These are phyloP conservation scores for Parasteatoda lunata DNA, from an alignment of 2,888 invertebrate genomes.

Conservation along the genomic window DNA sequence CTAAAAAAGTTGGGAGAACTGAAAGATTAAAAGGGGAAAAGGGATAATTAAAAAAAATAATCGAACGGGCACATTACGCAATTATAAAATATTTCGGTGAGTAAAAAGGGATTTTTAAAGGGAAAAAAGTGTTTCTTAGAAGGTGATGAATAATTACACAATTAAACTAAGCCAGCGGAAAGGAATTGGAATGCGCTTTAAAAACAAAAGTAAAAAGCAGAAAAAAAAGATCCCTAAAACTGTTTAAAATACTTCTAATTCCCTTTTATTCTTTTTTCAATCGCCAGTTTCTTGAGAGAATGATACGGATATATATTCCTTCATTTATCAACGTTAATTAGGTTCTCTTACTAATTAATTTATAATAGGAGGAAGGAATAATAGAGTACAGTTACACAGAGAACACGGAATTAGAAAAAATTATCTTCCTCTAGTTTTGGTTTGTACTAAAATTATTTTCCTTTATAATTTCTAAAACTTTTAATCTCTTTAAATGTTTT, in stretches of 20 bases:
- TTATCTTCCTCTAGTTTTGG: conserved; percentile 17
- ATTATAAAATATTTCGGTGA: conserved; percentile 54
- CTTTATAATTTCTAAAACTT: conserved; percentile 11
- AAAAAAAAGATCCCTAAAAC: conserved; percentile 16
- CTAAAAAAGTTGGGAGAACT: background rate
- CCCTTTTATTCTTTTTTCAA: conserved; percentile 17
- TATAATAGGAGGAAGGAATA: conserved; percentile 61
- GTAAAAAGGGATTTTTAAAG: conserved; percentile 29
- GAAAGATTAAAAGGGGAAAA: background rate
- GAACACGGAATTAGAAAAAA: conserved; percentile 21
- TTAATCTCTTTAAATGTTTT: conserved; percentile 32
- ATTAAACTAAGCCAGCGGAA: conserved; percentile 35
- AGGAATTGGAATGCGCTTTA: conserved; percentile 36
- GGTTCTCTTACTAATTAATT: conserved; percentile 56
- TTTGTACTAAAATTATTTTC: conserved; percentile 39
- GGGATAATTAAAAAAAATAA: conserved; percentile 6
- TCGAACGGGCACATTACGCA: conserved; percentile 24
- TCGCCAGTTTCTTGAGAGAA: conserved; percentile 24
- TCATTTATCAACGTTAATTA: conserved; percentile 62
- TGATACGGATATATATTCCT: conserved; percentile 60
- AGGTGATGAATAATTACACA: conserved; percentile 64
- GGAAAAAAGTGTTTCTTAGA: conserved; percentile 17
- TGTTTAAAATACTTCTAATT: conserved; percentile 44
- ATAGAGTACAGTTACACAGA: conserved; percentile 16
- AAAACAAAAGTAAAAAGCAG: conserved; percentile 26